Conservation (phyloP, 2,797 vertebrate genomes). For the Hyperoplus immaculatus region DNA sequence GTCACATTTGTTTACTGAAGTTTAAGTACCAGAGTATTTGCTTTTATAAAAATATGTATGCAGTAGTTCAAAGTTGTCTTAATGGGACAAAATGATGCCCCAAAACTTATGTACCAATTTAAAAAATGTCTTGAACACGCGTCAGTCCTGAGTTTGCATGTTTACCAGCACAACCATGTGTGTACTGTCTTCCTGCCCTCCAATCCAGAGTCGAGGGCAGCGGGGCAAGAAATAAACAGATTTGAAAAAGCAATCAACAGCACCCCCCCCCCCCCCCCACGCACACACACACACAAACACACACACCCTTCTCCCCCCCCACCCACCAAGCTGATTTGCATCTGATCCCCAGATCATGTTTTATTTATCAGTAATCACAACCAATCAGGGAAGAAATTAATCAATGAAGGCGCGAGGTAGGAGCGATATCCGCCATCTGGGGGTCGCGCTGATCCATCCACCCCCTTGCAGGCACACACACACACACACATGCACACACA, state of each 20-base stretch:
- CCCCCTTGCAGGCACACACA: constrained; percentile 55
- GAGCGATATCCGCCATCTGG: constrained; percentile 93
- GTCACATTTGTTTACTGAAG: too few species aligned
- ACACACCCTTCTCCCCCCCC: neutral
- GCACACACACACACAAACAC: neutral
- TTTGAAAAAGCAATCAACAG: constrained; percentile 89
- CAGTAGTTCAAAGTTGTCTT: too few species aligned
- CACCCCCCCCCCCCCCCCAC: constrained; percentile 35
- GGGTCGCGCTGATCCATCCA: constrained; percentile 82
- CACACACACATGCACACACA: constrained; percentile 12
- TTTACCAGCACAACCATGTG: constrained; percentile 46
- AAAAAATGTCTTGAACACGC: constrained; percentile 23
- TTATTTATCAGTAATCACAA: constrained; percentile 93
- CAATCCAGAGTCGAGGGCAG: constrained; percentile 83
- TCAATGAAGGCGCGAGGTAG: constrained; percentile 88
- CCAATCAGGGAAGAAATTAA: constrained; percentile 93
- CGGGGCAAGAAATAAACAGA: constrained; percentile 86
- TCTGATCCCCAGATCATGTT: constrained; percentile 88
- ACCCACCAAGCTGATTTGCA: constrained; percentile 84
- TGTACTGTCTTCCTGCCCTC: constrained; percentile 62
- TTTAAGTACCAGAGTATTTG: too few species aligned
- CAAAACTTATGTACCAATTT: neutral
- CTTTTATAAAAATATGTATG: too few species aligned
- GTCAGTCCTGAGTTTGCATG: constrained; percentile 39
- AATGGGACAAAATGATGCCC: too few species aligned